Evolutionary conservation across 2,113 vertebrate species (phyloP), one percentile per base, ranked within the genome.

Genomic region (Rhombomys opimus): DNA sequence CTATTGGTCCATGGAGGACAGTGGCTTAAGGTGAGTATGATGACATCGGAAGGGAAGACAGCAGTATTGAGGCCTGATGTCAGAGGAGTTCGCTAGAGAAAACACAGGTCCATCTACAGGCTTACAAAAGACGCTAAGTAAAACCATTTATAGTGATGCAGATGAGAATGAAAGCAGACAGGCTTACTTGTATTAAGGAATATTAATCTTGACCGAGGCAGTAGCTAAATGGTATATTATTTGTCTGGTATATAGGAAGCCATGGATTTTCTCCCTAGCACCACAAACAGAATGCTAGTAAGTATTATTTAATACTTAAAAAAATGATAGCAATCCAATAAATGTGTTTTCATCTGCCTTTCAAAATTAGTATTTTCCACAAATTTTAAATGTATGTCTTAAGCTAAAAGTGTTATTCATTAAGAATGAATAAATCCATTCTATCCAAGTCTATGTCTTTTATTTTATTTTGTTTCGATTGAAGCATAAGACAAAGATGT

Each of bases 1-100:
- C 0, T 27, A 32, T 35, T 68, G 18, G 2, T 23, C 2, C 38
- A 5, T 35, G 3, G n/a, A 67, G 5, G 3, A 46, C 1, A 75
- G 5, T 38, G 23, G 50, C 5, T 52, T 50, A 25, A 4, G 14
- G 20, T 5, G 30, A 23, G 35, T 63, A 61, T 22, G 22, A 38
- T 11, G 22, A 23, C 32, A 7, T 22, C 14, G 52, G 22, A 18
- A 89, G 14, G 8, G 18, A 88, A 41, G 4, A 30, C 7, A 61
- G 50, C 5, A 54, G 6, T 70, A 6, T 6, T 65, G 41, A 54
- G 41, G 23, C 2, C 10, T 63, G 4, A 81, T 75, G 17, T 59
- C 54, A 63, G 54, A 63, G 61, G 2, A 9, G 50, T 18, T 73
- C 7, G 63, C 17, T 38, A 52, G 2, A 89, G 38, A 25, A 67